Evolutionary conservation across 2,888 invertebrate species (phyloP), one percentile per base, ranked within the genome.

Genomic region (Netelia melanura): DNA sequence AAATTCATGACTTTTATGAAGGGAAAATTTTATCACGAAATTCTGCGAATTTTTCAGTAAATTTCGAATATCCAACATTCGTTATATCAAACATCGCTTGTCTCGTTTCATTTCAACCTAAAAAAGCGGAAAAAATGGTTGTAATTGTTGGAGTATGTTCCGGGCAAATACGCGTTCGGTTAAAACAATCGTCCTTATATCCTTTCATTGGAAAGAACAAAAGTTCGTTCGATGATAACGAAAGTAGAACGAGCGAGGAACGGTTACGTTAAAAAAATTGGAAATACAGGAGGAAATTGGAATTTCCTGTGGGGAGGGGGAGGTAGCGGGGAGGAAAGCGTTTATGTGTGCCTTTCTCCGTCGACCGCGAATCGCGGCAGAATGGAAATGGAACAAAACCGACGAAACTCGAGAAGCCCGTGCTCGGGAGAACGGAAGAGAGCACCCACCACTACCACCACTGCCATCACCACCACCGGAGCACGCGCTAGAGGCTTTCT

Each of bases 401-500:
- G 61, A 61, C 62, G 62, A 78, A 77, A 77, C 68, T 77, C 58
- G 58, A 61, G 70, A 62, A 70, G 62, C 78, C 62, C 68, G 25
- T 38, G 44, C 44, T 44, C 11, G 23, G 25, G 48, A 14, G 48
- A 48, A 48, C 48, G 14, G 48, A 48, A 14, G 48, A 48, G 48
- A 10, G 48, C 48, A 48, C 48, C 48, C 48, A 48, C 48, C 48
- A 48, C 48, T 6, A 38, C 38, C 38, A 38, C 38, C 38, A 38
- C 38, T 8, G 6, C 38, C 38, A 38, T 6, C 48, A 68, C 44
- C 48, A 68, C 58, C 68, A 68, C 48, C 81, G 68, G 62, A 17
- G 58, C 21, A 58, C 58, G 58, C 21, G 58, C 74, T 61, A 77
- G 71, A 77, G 83, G 84, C 87, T 86, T 87, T 89, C 86, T 87